Base-by-base conservation (phyloP, 1,140 invertebrate genomes). In the Trachymyrmex septentrionalis region DNA sequence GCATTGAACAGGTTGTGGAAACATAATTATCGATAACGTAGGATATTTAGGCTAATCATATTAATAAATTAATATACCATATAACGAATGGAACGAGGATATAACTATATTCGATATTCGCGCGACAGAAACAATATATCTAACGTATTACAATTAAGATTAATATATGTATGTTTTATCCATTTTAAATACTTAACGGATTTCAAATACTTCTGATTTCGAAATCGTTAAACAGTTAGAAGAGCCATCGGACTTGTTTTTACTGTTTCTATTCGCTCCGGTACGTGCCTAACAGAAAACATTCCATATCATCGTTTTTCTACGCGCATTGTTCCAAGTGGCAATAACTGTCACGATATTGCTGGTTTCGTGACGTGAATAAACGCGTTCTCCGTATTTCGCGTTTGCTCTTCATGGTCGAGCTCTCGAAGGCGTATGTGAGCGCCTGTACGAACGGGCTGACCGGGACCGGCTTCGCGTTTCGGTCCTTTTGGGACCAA, bases 401-500 rank as follows among this genome's bases (percentile, higher is more conserved):
- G 85, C 30, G 10, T 78, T 53, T 80, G 27, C 63, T 53, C 76
- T 48, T 61, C 14, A 53, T 14, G 48, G 48, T 53, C 44, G 67
- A 53, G 44, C 14, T 38, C 48, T 64, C 34, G 59, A 24, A 38
- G 44, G 44, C 48, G 61, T 78, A 53, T n/a, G 44, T 48, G 48
- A 38, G n/a, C 57, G 48, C 48, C 10, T 81, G 57, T 19, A 30
- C 48, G 44, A 63, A 34, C 9, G 16, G 19, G 38, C 50, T 44
- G 44, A 55, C n/a, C 3, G 34, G 55, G 72, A 87, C 86, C 71
- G 71, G 86, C 80, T 87, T 67, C 44, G 81, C 57, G 82, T 85
- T 87, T 87, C 86, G 81, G 81, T 87, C 86, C 86, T 87, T 87
- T 87, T 87, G 57, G 81, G 82, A 87, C 34, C 48, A 34, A 85